A percentile compares a stretch with the other conserved stretches of the same genome.
phyloP scores from a whole-genome alignment of 2,113 vertebrate genomes.

The Hemicordylus capensis region DNA sequence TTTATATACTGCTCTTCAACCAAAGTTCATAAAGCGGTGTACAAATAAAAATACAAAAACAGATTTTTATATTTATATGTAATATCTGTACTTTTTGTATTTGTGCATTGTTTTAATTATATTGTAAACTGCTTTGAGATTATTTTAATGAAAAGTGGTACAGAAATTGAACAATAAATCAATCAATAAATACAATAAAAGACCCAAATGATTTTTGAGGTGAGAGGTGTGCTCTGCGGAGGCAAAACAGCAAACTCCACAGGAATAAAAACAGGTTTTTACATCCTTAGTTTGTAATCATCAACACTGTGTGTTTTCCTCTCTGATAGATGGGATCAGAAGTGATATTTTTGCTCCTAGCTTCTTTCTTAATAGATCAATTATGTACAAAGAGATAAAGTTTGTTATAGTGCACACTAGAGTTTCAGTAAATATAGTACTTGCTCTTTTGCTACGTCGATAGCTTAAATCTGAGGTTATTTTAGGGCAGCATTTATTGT shows the following conservation, averaged over 20 bases:
- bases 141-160: background rate
- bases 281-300: background rate
- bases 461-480: slow-evolving; percentile 69
- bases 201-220: background rate
- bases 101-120: too few species aligned
- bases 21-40: too few species aligned
- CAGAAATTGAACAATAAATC: too few species aligned
- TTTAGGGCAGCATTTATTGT: slow-evolving; percentile 64
- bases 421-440: slow-evolving; percentile 66
- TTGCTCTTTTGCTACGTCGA: slow-evolving; percentile 55
- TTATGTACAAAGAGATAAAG: slow-evolving; percentile 63
- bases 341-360: slow-evolving; percentile 42
- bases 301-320: slow-evolving; percentile 16
- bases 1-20: too few species aligned
- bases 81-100: too few species aligned
- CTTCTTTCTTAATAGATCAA: slow-evolving; percentile 53
- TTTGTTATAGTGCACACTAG: slow-evolving; percentile 64
- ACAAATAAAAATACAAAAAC: too few species aligned
- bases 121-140: too few species aligned
- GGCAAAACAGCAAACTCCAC: background rate
- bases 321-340: slow-evolving; percentile 42
- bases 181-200: too few species aligned
- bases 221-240: background rate
- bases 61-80: too few species aligned
- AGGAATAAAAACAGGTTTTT: background rate